A percentile compares a stretch with the other conserved stretches of the same genome.
These are phyloP conservation scores for Paracyclopina nana DNA, from an alignment of 1,140 invertebrate genomes.

Conservation along the genomic window DNA sequence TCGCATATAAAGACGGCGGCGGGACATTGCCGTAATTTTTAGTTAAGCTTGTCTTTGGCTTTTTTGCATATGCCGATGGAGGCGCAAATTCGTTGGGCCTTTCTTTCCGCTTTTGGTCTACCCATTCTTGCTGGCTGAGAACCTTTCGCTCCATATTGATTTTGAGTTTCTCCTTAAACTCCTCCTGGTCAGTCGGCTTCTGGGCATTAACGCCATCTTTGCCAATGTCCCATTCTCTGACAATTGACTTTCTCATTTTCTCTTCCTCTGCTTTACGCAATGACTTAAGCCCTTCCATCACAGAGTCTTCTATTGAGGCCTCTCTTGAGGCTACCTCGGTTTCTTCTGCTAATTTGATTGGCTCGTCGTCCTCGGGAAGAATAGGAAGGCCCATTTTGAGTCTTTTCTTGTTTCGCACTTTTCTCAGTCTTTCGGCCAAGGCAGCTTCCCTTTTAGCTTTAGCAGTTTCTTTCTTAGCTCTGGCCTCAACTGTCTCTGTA, in stretches of 20 bases:
- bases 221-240: constrained; percentile 25
- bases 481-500: constrained; percentile 42
- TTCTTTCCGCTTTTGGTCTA: constrained; percentile 23
- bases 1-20: background rate
- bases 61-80: constrained; percentile 19
- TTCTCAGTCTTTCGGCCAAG: constrained; percentile 48
- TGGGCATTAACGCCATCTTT: constrained; percentile 23
- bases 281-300: constrained; percentile 17
- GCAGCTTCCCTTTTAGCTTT: constrained; percentile 43
- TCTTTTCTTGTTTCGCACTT: constrained; percentile 51
- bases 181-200: constrained; percentile 14
- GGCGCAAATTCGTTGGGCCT: constrained; percentile 25
- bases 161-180: background rate
- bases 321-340: background rate
- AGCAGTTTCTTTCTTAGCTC: constrained; percentile 30
- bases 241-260: constrained; percentile 15
- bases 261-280: constrained; percentile 9
- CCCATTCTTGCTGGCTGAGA: constrained; percentile 23
- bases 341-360: constrained; percentile 14
- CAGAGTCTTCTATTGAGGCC: constrained; percentile 15
- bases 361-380: constrained; percentile 19
- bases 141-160: constrained; percentile 17
- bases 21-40: background rate
- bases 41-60: background rate
- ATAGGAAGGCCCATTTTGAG: constrained; percentile 49